These are phyloP conservation scores for Bubo blakistoni DNA, from an alignment of 2,113 vertebrate genomes.

Conservation along the genomic window DNA sequence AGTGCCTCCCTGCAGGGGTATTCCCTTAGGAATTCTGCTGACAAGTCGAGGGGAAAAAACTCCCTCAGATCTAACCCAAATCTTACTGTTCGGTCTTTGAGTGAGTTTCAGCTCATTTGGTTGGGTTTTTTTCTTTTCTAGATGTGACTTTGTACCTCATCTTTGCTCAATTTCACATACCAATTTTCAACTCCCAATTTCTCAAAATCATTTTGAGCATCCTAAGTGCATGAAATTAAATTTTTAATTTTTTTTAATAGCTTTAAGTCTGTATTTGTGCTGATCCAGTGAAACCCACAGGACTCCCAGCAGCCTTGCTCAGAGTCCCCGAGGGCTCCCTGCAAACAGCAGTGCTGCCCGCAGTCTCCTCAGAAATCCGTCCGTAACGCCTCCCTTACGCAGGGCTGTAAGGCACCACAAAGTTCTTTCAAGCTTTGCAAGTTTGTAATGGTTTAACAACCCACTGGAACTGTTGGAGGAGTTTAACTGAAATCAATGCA, in stretches of 20 bases:
- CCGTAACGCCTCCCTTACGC: rapidly evolving
- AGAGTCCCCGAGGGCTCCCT: not conserved
- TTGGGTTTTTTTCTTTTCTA: not conserved
- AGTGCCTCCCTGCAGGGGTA: not conserved
- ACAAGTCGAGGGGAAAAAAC: rapidly evolving
- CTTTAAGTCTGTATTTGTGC: not conserved
- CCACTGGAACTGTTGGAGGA: not conserved
- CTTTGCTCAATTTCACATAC: not conserved
- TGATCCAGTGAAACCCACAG: not conserved
- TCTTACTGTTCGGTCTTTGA: not conserved
- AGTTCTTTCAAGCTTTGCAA: not conserved
- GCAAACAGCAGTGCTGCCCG: not conserved
- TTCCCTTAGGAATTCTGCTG: not conserved
- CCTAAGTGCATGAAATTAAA: not conserved
- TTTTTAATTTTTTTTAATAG: not conserved
- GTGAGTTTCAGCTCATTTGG: not conserved
- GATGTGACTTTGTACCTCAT: not conserved
- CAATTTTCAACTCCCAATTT: not conserved
- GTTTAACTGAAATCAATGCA: rapidly evolving
- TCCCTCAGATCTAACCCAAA: not conserved
- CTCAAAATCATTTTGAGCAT: not conserved
- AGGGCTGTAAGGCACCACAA: rapidly evolving
- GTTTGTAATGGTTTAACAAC: not conserved
- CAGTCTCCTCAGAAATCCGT: not conserved
- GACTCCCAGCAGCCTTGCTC: not conserved